Evolutionary conservation across 2,797 vertebrate species (phyloP), one percentile per base, ranked within the genome.

Genomic region (Pipistrellus pygmaeus): DNA sequence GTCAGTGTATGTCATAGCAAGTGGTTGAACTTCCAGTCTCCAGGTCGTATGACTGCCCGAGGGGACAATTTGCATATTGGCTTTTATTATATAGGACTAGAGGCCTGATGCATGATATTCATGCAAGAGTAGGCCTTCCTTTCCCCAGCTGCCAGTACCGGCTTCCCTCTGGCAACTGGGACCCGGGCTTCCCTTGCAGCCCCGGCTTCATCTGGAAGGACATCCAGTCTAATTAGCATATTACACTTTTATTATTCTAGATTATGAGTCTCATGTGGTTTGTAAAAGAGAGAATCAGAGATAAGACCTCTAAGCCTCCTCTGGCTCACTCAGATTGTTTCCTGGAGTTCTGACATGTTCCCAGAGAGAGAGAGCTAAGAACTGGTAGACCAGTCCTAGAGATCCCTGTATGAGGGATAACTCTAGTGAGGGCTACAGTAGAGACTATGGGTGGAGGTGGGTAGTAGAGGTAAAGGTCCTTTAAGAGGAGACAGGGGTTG

Each of bases 41-140:
- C 27, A 3, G 5, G 60, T 62, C 0, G 10, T 44, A 44, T 44
- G 2, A 62, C 60, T 0, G 5, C 60, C 27, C 0, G 12, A 62
- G 60, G 60, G 60, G 12, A 62, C 60, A 30, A 62, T 62, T 62
- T 62, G 12, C 5, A 30, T 62, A 62, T 62, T 62, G 12, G 27
- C 27, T 62, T 62, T 62, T 62, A 5, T 62, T 62, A 62, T 30
- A 62, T 62, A 62, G 60, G 27, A 62, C 27, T 62, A 62, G 60
- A 62, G 60, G 60, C 60, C 60, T 5, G 1, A 2, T 62, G 60
- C 25, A 62, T 2, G 12, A 30, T 30, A 30, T 62, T 30, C 2
- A 2, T 62, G 60, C 25, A 62, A 30, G 27, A 62, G 27, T 62
- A 62, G 25, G 25, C 57, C 12, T 62, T 62, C 57, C 57, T 62